Conservation (phyloP, 2,888 invertebrate species). For the Chaetogeoica ovagalla region DNA sequence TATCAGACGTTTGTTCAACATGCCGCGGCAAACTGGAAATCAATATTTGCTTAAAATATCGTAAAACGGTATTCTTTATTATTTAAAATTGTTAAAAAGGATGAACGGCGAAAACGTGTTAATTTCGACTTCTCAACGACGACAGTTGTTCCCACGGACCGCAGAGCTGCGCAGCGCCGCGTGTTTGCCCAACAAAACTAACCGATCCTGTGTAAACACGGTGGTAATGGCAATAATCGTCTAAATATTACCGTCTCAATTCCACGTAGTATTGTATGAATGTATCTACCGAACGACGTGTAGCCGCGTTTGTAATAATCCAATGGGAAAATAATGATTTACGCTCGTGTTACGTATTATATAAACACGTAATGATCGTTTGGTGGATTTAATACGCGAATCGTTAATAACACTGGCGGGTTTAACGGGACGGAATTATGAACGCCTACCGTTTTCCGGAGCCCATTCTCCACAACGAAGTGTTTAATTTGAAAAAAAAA, state of each 20-base stretch:
- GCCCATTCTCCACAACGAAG: no score
- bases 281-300: no score
- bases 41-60: slow-evolving; percentile 46
- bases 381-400: no score
- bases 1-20: slow-evolving; percentile 33
- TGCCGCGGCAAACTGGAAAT: slow-evolving; percentile 44
- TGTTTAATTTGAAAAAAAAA: no score
- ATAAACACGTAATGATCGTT: no score
- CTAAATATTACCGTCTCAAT: neutral
- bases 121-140: slow-evolving; percentile 35
- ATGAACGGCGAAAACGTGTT: slow-evolving; percentile 48
- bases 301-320: no score
- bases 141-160: slow-evolving; percentile 39
- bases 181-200: slow-evolving; percentile 30
- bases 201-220: slow-evolving; percentile 43
- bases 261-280: no score
- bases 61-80: slow-evolving; percentile 34
- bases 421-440: no score
- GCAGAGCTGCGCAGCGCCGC: neutral
- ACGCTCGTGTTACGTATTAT: no score
- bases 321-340: no score
- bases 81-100: slow-evolving; percentile 6
- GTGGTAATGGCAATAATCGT: slow-evolving; percentile 19
- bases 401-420: no score
- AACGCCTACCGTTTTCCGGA: no score